Percentiles rank a stretch among this genome's conserved stretches.
phyloP scores from a whole-genome alignment of 2,888 invertebrate genomes.

The Oxytorus armatus region DNA sequence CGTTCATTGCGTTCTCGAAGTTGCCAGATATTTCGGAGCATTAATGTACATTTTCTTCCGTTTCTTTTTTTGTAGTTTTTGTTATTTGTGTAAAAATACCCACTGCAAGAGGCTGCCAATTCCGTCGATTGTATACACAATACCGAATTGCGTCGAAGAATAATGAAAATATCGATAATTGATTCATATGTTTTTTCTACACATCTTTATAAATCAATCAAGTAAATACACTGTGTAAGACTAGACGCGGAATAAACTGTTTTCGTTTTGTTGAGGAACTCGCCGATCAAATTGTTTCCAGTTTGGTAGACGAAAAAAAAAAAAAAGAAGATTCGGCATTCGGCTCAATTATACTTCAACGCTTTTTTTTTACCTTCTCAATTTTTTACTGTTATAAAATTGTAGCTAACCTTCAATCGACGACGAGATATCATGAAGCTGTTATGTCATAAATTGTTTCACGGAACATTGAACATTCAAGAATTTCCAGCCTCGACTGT shows the following conservation, averaged over 20 bases:
- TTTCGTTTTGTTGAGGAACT: neutral
- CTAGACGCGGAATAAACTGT: slow-evolving; percentile 51
- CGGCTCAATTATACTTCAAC: neutral
- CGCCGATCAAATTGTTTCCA: neutral
- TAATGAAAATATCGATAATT: slow-evolving; percentile 27
- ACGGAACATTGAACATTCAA: no score
- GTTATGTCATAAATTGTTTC: neutral
- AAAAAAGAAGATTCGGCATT: slow-evolving; percentile 1
- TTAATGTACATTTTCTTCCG: slow-evolving; percentile 48
- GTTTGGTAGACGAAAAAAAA: neutral
- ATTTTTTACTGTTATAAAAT: slow-evolving; percentile 25
- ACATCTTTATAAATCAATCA: slow-evolving; percentile 41
- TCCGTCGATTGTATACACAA: slow-evolving; percentile 45
- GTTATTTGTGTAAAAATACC: slow-evolving; percentile 59
- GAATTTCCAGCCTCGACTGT: no score
- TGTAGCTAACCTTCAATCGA: slow-evolving; percentile 22
- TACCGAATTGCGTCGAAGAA: slow-evolving; percentile 25
- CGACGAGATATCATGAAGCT: neutral
- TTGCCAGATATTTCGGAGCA: slow-evolving; percentile 42
- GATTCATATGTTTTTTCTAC: slow-evolving; percentile 12
- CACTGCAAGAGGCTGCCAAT: slow-evolving; percentile 51
- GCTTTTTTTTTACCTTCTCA: neutral
- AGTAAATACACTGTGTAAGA: slow-evolving; percentile 50
- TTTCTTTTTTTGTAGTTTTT: slow-evolving; percentile 34
- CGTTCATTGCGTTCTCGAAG: slow-evolving; percentile 21